phyloP scores from a whole-genome alignment of 2,113 vertebrate genomes.

The Gambusia affinis region DNA sequence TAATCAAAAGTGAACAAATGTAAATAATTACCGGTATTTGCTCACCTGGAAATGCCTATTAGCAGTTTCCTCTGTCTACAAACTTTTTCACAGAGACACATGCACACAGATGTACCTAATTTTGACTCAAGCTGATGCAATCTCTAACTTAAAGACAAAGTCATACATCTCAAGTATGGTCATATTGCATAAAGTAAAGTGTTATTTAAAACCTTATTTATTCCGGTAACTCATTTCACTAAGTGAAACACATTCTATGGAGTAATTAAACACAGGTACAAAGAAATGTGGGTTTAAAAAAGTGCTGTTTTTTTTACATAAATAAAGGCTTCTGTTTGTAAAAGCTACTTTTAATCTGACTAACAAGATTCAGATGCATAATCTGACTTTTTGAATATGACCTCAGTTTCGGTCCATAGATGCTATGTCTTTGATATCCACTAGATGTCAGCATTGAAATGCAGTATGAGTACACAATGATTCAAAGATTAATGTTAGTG shows the following conservation, averaged over 20 bases:
- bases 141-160: too few relatives aligned
- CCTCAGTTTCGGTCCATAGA: neutral
- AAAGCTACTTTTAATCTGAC: neutral
- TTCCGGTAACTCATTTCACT: too few relatives aligned
- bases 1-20: conserved; percentile 15
- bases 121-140: too few relatives aligned
- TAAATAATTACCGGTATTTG: neutral
- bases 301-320: neutral
- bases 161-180: too few relatives aligned
- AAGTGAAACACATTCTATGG: too few relatives aligned
- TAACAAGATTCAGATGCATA: neutral
- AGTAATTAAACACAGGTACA: too few relatives aligned
- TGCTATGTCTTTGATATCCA: conserved; percentile 43
- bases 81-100: neutral
- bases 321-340: neutral
- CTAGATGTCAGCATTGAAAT: conserved; percentile 52
- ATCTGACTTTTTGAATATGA: neutral
- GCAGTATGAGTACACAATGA: neutral
- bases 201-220: too few relatives aligned
- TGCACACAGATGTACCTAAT: too few relatives aligned
- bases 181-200: too few relatives aligned
- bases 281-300: neutral
- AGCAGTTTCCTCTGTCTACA: neutral
- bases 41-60: conserved; percentile 12
- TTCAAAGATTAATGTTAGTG: neutral